These are phyloP conservation scores for Apostichopus californicus DNA, from an alignment of 35 echinoderm and acorn worm species.

Conservation along the genomic window DNA sequence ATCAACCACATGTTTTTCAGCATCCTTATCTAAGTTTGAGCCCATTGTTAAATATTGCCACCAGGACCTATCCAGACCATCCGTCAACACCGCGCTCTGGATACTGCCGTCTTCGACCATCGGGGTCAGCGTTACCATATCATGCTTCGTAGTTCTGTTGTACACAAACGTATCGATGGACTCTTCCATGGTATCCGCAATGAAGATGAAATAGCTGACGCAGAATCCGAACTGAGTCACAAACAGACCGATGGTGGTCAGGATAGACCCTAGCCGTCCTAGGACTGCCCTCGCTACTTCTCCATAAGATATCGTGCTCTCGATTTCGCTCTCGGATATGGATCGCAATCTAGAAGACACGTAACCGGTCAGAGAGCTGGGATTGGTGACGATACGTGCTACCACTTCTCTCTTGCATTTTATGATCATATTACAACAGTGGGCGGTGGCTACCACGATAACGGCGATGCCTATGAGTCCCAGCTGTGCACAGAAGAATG, in stretches of 20 bases:
- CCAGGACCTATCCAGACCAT: background rate
- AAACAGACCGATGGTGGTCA: constrained; percentile 70
- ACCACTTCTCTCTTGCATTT: constrained; percentile 92
- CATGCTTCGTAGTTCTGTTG: background rate
- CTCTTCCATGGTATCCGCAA: constrained; percentile 73
- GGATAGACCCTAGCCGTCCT: constrained; percentile 60
- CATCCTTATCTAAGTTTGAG: background rate
- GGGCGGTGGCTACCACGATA: constrained; percentile 66
- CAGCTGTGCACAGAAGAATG: constrained; percentile 59
- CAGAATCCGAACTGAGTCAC: constrained; percentile 98
- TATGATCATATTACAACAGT: constrained; percentile 90
- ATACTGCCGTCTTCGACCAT: background rate
- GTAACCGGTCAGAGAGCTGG: constrained; percentile 24
- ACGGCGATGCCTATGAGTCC: constrained; percentile 74
- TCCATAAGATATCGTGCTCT: constrained; percentile 74
- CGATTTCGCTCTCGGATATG: constrained; percentile 46
- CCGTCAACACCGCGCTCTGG: background rate
- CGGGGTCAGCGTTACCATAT: background rate
- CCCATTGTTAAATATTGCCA: constrained; percentile 11
- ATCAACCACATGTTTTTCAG: background rate
- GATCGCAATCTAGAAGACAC: constrained; percentile 31
- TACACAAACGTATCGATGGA: background rate
- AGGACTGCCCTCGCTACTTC: constrained; percentile 67
- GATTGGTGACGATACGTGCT: constrained; percentile 46
- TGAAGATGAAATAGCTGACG: constrained; percentile 87